Percentiles rank a stretch among this genome's conserved stretches.
Conservation (phyloP, 2,888 invertebrate genomes). For the Ligdia adustata region DNA sequence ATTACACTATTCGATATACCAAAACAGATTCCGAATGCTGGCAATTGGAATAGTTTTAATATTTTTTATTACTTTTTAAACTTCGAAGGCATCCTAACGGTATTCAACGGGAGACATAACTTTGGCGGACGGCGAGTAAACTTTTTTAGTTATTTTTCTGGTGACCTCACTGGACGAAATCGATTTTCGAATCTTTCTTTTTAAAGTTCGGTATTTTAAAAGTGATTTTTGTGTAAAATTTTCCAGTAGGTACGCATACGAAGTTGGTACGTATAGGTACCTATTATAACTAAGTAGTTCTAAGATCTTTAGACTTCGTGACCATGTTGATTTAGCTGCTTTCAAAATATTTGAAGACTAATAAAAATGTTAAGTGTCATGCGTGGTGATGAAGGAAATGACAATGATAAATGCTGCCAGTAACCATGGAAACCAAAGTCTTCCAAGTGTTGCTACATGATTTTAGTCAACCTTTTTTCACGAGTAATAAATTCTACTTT, state of each 20-base stretch:
- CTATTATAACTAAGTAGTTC: too few relatives aligned
- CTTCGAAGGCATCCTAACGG: slow-evolving; percentile 78
- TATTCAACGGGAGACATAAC: slow-evolving; percentile 76
- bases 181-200: slow-evolving; percentile 45
- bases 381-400: too few relatives aligned
- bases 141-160: slow-evolving; percentile 68
- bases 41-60: slow-evolving; percentile 82
- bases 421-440: too few relatives aligned
- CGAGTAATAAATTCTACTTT: too few relatives aligned
- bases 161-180: slow-evolving; percentile 64
- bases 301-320: too few relatives aligned
- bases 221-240: not conserved
- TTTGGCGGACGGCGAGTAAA: slow-evolving; percentile 66
- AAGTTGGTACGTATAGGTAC: too few relatives aligned
- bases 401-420: too few relatives aligned
- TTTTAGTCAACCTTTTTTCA: too few relatives aligned
- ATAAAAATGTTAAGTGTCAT: too few relatives aligned
- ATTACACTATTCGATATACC: slow-evolving; percentile 69
- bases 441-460: too few relatives aligned
- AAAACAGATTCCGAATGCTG: slow-evolving; percentile 81
- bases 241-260: not conserved
- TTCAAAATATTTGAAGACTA: too few relatives aligned
- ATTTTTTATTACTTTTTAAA: slow-evolving; percentile 65
- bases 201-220: slow-evolving; percentile 15
- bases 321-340: too few relatives aligned